Evolutionary conservation across 2,888 invertebrate species (phyloP).

Genomic region (Acleris holmiana): DNA sequence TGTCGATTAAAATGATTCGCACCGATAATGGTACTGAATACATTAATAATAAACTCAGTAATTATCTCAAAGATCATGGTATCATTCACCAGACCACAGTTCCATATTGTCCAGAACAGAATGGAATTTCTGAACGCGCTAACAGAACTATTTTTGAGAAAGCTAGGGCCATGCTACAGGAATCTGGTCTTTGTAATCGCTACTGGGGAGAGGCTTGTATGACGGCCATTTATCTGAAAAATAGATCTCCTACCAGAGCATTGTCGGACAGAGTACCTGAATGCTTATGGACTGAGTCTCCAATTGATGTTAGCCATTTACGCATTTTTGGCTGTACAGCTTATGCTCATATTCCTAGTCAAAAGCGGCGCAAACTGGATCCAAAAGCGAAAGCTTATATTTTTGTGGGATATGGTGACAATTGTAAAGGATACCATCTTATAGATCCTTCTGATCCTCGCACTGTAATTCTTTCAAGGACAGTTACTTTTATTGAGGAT

Average conservation of each 20-base stretch:
- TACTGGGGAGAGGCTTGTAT: constrained; percentile 33
- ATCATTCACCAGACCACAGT: constrained; percentile 31
- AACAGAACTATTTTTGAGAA: constrained; percentile 31
- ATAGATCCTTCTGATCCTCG: not conserved
- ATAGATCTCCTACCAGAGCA: constrained; percentile 26
- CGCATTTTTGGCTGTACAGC: constrained; percentile 35
- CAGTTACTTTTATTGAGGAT: not conserved
- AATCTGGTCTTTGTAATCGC: constrained; percentile 10
- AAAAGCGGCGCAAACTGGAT: constrained; percentile 23
- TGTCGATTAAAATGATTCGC: constrained; percentile 6
- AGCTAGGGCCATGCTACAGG: constrained; percentile 25
- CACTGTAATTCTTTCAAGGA: not conserved
- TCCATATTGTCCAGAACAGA: constrained; percentile 1
- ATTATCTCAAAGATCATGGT: constrained; percentile 17
- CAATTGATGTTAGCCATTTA: constrained; percentile 27
- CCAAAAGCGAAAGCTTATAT: constrained; percentile 22
- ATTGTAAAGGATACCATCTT: constrained; percentile 20
- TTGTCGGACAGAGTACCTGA: constrained; percentile 36
- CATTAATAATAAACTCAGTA: not conserved
- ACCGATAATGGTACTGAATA: constrained; percentile 9
- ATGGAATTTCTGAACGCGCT: constrained; percentile 29
- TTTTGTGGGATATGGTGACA: constrained; percentile 34
- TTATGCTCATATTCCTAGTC: constrained; percentile 13
- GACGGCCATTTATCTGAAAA: constrained; percentile 12
- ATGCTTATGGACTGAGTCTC: constrained; percentile 33